Percentiles rank a stretch among this genome's conserved stretches.
Conservation (phyloP, 2,888 invertebrate genomes). For the Asteroscopus sphinx region DNA sequence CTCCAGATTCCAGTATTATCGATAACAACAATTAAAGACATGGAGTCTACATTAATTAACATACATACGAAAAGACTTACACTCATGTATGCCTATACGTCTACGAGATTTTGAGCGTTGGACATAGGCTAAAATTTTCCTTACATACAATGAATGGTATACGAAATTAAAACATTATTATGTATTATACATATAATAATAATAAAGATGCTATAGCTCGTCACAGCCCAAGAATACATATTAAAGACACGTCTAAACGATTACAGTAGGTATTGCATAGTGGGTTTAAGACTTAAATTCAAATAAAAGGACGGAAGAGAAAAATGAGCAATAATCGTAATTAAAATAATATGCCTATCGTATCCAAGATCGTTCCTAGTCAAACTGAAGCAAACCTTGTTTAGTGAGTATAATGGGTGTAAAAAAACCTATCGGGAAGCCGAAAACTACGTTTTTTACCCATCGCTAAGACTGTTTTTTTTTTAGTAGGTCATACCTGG, state of each 20-base stretch:
- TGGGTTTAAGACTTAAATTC: conserved; percentile 52
- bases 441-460: too few species aligned
- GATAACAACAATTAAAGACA: conserved; percentile 39
- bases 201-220: conserved; percentile 36
- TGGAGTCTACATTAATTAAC: conserved; percentile 38
- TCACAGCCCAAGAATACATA: conserved; percentile 78
- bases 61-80: conserved; percentile 41
- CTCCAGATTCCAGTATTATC: conserved; percentile 35
- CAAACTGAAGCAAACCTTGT: conserved; percentile 1
- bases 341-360: conserved; percentile 33
- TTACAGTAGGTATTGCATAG: conserved; percentile 44
- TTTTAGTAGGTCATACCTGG: too few species aligned
- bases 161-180: conserved; percentile 30
- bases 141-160: conserved; percentile 47
- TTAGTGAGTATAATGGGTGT: conserved; percentile 7
- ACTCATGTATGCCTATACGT: conserved; percentile 40
- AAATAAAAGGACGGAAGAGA: conserved; percentile 81
- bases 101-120: conserved; percentile 60
- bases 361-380: conserved; percentile 16
- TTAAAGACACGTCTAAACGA: conserved; percentile 69
- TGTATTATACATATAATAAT: conserved; percentile 17
- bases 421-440: too few species aligned
- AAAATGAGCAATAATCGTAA: conserved; percentile 79
- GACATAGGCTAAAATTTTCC: conserved; percentile 56
- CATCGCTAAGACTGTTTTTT: too few species aligned